Base-by-base conservation (phyloP, 2,113 vertebrate genomes). In the Oplegnathus fasciatus region DNA sequence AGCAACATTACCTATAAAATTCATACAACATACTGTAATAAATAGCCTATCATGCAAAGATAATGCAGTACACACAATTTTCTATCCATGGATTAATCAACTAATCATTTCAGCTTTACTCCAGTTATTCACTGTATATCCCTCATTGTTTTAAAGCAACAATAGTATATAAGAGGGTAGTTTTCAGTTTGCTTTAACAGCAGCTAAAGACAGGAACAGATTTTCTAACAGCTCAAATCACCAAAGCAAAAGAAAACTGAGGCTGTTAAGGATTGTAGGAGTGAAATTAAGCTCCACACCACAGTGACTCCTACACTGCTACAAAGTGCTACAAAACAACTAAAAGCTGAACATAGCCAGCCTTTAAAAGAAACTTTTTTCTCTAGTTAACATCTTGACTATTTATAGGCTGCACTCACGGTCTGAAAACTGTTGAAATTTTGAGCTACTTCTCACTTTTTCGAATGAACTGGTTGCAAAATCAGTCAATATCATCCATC, bases 271-370 rank as follows among this genome's bases (percentile, higher is more conserved):
- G 62, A 40, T n/a, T 60, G 65, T 79, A 70, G 57, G 79, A 46
- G 79, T 78, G 65, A 64, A 82, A 68, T 30, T 34, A 18, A 68
- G 64, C 54, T 78, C 48, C 46, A 69, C 32, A 74, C 58, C 65
- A 80, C 54, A 22, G 42, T 18, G 24, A 79, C 79, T 77, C 75
- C 66, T 42, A 78, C 28, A 15, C 20, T 48, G 17, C 62, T n/a
- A 26, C 22, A 24, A 46, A 37, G 54, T 61, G 24, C 28, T 34
- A 74, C 78, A 57, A 57, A 78, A 52, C 54, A 37, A 46, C 28
- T 69, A 13, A 52, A 68, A 61, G 8, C 11, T 30, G 30, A 52
- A 54, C 9, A 74, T 7, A 26, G 18, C 48, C 18, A 30, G 20
- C 34, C 34, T 37, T 37, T 37, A 37, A 37, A 50, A 7, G 37